Base-by-base conservation (phyloP, 1,140 invertebrate species). In the Nebria ingens region DNA sequence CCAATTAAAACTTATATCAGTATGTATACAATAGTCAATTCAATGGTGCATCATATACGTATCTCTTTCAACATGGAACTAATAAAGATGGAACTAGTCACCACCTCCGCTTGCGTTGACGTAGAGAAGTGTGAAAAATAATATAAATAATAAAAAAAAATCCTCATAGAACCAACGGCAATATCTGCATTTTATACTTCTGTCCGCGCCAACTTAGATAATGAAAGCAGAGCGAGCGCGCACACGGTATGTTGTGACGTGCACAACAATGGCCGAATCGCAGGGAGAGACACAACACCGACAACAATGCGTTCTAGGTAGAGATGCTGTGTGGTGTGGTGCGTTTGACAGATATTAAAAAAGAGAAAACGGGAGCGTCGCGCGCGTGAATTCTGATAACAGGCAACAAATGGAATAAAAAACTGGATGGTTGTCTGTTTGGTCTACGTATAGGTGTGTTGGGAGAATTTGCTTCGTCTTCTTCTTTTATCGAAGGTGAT, bases 341-440 rank as follows among this genome's bases (percentile, higher is more conserved):
- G 64, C 63, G 54, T 66, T 63, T 66, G 64, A 66, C 64, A 66
- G 63, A 62, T 65, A 64, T 65, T 45, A 45, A 64, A 66, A 66
- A 66, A 66, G 54, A 59, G n/a, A n/a, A n/a, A n/a, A n/a, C n/a
- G n/a, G n/a, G n/a, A n/a, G n/a, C n/a, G n/a, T n/a, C n/a, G n/a
- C n/a, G n/a, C n/a, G 56, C 51, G 19, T 54, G 54, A 52, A 53
- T 52, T 29, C 51, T 55, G 57, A 56, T 58, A 54, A 56, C 57
- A 54, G 54, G 17, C 51, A 52, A 56, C 51, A 51, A 52, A 56
- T 58, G 38, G 50, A 58, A 55, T 58, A 25, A 42, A 45, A 49
- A 55, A 55, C 38, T 55, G 17, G 40, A 17, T 45, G 17, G 40
- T 34, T 34, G 25, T 34, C 25, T 34, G 25, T 34, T 9, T 34